Conservation (phyloP, 2,797 vertebrate genomes). For the Thunnus albacares region DNA sequence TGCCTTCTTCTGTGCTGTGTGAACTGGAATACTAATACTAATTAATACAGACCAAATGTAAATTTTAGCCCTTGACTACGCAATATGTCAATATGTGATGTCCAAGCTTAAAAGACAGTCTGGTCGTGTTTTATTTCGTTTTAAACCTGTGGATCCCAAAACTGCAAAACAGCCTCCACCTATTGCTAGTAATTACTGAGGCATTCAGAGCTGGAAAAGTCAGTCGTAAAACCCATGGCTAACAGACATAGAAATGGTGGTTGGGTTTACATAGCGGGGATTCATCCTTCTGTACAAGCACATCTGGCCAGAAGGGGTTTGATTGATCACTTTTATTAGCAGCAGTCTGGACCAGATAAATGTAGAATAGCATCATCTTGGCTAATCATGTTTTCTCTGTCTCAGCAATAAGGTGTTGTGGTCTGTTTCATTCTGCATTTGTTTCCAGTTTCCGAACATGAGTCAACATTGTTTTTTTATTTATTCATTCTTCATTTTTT, state of each 20-base stretch:
- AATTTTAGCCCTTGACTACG: neutral
- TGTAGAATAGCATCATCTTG: neutral
- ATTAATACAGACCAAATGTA: neutral
- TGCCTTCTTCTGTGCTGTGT: constrained; percentile 25
- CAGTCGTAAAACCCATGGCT: no score
- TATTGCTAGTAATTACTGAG: no score
- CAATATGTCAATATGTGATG: neutral
- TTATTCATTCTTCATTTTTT: no score
- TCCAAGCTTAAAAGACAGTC: neutral
- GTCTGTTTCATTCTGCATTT: neutral
- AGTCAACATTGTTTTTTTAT: no score
- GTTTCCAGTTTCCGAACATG: no score
- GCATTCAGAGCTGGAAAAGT: no score
- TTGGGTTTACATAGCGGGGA: no score
- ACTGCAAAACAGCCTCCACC: neutral
- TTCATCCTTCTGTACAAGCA: no score
- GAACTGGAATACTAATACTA: neutral
- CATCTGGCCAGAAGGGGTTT: neutral
- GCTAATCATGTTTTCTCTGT: neutral
- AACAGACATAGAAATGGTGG: no score
- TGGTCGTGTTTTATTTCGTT: neutral
- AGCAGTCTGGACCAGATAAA: constrained; percentile 6
- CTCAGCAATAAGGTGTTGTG: constrained; percentile 4
- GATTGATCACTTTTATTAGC: constrained; percentile 5
- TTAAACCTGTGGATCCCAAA: neutral